These are phyloP conservation scores for Marronus borbonicus DNA, from an alignment of 2,888 invertebrate species.

Conservation along the genomic window DNA sequence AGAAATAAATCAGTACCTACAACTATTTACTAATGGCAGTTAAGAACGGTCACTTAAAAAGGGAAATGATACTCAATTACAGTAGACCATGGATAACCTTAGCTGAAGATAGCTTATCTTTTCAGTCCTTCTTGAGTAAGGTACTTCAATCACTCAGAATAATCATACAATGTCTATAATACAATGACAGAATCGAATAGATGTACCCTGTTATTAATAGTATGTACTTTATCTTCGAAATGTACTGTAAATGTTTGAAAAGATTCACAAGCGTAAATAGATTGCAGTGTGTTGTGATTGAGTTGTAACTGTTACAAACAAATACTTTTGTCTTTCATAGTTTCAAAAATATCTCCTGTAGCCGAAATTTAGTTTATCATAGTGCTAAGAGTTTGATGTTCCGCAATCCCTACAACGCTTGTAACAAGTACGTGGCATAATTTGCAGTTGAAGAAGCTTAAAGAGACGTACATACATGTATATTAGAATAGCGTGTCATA, in stretches of 20 bases:
- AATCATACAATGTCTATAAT: slow-evolving; percentile 8
- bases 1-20: slow-evolving; percentile 22
- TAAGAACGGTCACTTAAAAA: slow-evolving; percentile 45
- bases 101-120: not conserved
- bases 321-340: no score
- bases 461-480: slow-evolving; percentile 12
- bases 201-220: slow-evolving; percentile 47
- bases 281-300: no score
- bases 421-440: not conserved
- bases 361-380: no score
- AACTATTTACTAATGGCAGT: slow-evolving; percentile 52
- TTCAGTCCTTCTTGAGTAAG: not conserved
- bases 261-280: no score
- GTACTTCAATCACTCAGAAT: not conserved
- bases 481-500: slow-evolving; percentile 24
- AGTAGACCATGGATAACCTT: not conserved
- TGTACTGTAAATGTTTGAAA: not conserved
- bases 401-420: no score
- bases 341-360: no score
- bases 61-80: slow-evolving; percentile 11
- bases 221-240: slow-evolving; percentile 3
- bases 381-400: not conserved
- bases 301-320: no score
- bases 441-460: slow-evolving; percentile 12
- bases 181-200: slow-evolving; percentile 4